Percentiles rank a stretch among this genome's conserved stretches.
These are phyloP conservation scores for Otolemur crassicaudatus DNA, from an alignment of 2,797 vertebrate species.

Conservation along the genomic window DNA sequence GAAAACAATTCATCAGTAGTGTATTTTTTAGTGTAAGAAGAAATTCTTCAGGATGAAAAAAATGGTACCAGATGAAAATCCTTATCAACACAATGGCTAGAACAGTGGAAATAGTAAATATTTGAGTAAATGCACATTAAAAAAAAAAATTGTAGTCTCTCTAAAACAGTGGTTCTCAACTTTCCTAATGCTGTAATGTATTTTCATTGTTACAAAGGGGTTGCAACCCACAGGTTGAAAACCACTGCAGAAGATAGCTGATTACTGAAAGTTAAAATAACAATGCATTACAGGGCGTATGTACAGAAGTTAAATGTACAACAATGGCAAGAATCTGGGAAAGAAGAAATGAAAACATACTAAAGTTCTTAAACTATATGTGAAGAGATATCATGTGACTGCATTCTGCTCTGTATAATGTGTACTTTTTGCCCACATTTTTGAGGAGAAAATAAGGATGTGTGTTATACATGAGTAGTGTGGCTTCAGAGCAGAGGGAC, in stretches of 20 bases:
- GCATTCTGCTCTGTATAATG: too few relatives aligned
- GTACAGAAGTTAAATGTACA: not conserved
- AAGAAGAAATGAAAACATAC: not conserved
- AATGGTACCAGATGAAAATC: slow-evolving; percentile 38
- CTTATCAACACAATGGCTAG: not conserved
- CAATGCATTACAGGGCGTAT: not conserved
- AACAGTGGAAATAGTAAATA: not conserved
- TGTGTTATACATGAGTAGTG: too few relatives aligned
- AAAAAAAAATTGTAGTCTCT: not conserved
- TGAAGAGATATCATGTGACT: not conserved
- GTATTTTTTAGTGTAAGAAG: slow-evolving; percentile 1
- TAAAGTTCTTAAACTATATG: not conserved
- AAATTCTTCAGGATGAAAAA: slow-evolving; percentile 24
- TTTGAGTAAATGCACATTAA: not conserved
- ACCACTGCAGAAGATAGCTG: not conserved
- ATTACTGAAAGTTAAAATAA: slow-evolving; percentile 47
- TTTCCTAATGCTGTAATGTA: too few relatives aligned
- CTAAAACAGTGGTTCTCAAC: not conserved
- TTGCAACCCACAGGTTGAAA: too few relatives aligned
- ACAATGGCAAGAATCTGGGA: not conserved
- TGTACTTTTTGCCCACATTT: too few relatives aligned
- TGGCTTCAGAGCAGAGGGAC: too few relatives aligned
- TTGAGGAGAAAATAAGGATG: too few relatives aligned
- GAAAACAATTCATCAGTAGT: slow-evolving; percentile 15
- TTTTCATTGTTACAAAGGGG: too few relatives aligned